Conservation (phyloP, 1,140 invertebrate species). For the Apis dorsata region DNA sequence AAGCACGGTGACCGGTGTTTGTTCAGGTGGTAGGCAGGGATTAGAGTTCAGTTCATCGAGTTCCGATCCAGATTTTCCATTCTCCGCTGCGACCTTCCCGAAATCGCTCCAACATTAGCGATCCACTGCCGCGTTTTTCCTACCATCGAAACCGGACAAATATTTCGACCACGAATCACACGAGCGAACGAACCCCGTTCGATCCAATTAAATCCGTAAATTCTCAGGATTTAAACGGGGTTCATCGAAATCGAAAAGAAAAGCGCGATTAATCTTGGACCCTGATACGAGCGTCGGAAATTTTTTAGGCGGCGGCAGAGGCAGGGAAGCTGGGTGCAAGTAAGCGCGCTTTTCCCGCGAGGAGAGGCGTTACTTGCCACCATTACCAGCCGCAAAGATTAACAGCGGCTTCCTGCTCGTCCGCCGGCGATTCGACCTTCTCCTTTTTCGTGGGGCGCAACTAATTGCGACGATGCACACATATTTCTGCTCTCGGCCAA, state of each 20-base stretch:
- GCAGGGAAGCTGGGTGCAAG: background rate
- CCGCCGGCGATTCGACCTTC: conserved; percentile 42
- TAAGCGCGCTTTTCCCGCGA: conserved; percentile 59
- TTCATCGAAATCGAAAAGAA: no score
- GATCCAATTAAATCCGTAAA: background rate
- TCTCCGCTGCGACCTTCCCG: conserved; percentile 10
- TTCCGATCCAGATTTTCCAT: conserved; percentile 50
- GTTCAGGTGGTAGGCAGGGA: conserved; percentile 53
- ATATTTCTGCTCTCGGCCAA: conserved; percentile 59
- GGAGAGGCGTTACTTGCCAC: conserved; percentile 56
- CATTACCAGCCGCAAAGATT: conserved; percentile 62
- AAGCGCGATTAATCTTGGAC: conserved; percentile 1
- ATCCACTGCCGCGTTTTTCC: conserved; percentile 3
- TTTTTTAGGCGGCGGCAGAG: background rate
- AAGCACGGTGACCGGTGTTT: conserved; percentile 48
- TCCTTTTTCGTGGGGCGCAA: conserved; percentile 55
- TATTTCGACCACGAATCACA: background rate
- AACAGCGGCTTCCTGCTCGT: conserved; percentile 59
- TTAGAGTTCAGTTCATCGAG: conserved; percentile 52
- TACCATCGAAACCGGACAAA: conserved; percentile 21
- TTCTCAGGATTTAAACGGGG: conserved; percentile 2
- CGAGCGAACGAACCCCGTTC: no score
- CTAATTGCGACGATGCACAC: conserved; percentile 63
- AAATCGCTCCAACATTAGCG: conserved; percentile 33
- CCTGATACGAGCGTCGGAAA: conserved; percentile 7